A percentile compares a stretch with the other conserved stretches of the same genome.
Conservation (phyloP, 2,888 invertebrate genomes). For the Sabellastarte sp. region DNA sequence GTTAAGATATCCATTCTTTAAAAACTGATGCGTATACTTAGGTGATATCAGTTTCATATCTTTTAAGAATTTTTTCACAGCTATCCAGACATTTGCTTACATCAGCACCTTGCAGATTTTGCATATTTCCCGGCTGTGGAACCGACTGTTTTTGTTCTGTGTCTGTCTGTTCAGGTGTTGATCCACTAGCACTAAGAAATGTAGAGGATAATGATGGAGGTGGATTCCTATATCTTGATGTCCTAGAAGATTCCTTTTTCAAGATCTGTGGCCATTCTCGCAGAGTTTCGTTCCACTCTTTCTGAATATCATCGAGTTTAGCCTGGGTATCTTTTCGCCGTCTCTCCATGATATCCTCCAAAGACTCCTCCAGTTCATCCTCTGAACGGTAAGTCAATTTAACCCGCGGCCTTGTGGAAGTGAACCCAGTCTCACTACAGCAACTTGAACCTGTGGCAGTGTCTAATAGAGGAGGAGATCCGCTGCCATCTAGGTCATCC, state of each 20-base stretch:
- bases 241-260: too few relatives aligned
- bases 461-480: background rate
- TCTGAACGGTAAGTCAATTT: slow-evolving; percentile 14
- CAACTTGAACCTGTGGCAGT: slow-evolving; percentile 2
- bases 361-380: slow-evolving; percentile 11
- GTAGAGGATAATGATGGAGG: too few relatives aligned
- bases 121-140: background rate
- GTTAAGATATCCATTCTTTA: too few relatives aligned
- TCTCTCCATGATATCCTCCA: slow-evolving; percentile 12
- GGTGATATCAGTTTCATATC: background rate
- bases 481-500: background rate
- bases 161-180: background rate
- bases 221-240: too few relatives aligned
- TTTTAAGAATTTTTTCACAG: slow-evolving; percentile 17
- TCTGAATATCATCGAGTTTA: slow-evolving; percentile 9
- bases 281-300: slow-evolving; percentile 17
- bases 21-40: background rate
- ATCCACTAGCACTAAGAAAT: slow-evolving; percentile 3
- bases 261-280: slow-evolving; percentile 11
- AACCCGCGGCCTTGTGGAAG: slow-evolving; percentile 2
- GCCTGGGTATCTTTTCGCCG: slow-evolving; percentile 8
- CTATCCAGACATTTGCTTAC: slow-evolving; percentile 14
- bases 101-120: too few relatives aligned
- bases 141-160: too few relatives aligned
- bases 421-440: too few relatives aligned